phyloP scores from a whole-genome alignment of 2,113 vertebrate species.

The Callopanchax toddi region DNA sequence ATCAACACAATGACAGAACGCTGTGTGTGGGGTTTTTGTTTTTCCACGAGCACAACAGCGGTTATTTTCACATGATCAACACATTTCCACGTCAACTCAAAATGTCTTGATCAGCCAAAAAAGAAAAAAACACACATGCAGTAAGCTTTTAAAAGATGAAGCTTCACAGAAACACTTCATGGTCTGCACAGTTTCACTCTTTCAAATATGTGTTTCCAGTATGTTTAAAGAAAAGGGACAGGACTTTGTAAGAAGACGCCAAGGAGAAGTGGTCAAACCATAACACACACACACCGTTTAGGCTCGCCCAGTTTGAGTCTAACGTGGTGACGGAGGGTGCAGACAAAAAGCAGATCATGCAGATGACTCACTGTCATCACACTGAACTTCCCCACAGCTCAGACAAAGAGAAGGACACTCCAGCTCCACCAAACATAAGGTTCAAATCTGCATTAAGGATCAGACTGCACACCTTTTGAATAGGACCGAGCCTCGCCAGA shows the following conservation, averaged over 20 bases:
- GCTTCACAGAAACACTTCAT: not conserved
- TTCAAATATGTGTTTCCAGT: not conserved
- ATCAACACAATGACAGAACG: slow-evolving; percentile 28
- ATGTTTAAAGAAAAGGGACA: slow-evolving; percentile 70
- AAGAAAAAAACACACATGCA: no score
- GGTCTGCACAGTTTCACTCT: no score
- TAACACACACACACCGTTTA: slow-evolving; percentile 12
- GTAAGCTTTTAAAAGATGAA: no score
- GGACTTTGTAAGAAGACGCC: slow-evolving; percentile 67
- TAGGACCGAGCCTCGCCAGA: not conserved
- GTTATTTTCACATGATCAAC: slow-evolving; percentile 16
- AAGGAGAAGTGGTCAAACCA: slow-evolving; percentile 16
- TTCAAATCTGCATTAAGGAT: not conserved
- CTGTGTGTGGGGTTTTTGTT: slow-evolving; percentile 13
- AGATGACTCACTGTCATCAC: slow-evolving; percentile 44
- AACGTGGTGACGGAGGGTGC: slow-evolving; percentile 11
- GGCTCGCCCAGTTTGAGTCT: not conserved
- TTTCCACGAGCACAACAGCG: slow-evolving; percentile 19
- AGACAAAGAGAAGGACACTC: not conserved
- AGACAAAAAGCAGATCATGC: slow-evolving; percentile 47
- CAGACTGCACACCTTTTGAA: not conserved
- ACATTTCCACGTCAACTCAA: slow-evolving; percentile 8
- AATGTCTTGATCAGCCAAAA: no score
- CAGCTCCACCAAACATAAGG: not conserved
- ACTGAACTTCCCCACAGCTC: slow-evolving; percentile 35